These are phyloP conservation scores for Rotaria magnacalcarata DNA, from an alignment of 2,888 invertebrate species.

Conservation along the genomic window DNA sequence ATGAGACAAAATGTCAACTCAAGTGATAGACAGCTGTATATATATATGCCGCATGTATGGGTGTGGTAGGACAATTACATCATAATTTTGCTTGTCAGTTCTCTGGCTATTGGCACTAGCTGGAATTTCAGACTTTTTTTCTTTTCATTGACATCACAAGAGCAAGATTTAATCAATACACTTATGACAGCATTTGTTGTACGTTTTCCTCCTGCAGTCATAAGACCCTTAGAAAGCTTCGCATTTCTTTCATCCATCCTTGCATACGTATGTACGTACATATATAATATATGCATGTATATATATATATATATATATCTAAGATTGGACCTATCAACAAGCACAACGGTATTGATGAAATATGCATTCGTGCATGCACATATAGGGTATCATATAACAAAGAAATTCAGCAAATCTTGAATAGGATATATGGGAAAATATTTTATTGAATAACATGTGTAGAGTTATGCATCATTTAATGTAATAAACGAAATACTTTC, in stretches of 20 bases:
- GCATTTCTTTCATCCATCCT: not conserved
- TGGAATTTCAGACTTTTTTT: not conserved
- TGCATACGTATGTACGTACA: not conserved
- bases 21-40: constrained; percentile 16
- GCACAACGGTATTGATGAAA: constrained; percentile 16
- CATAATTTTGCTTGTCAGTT: constrained; percentile 13
- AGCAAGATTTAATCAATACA: constrained; percentile 8
- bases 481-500: not conserved
- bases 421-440: not conserved
- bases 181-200: not conserved
- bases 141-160: not conserved
- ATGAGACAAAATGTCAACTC: constrained; percentile 26
- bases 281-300: not conserved
- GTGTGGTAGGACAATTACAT: constrained; percentile 18
- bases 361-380: not conserved
- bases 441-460: not conserved
- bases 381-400: not conserved
- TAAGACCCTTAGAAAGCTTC: constrained; percentile 13
- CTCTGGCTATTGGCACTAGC: not conserved
- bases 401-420: not conserved
- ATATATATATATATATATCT: not conserved
- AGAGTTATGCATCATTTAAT: not conserved
- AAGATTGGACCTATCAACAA: not conserved
- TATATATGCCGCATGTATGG: not conserved
- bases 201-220: not conserved